Evolutionary conservation across 2,797 vertebrate species (phyloP), one percentile per base, ranked within the genome.

Genomic region (Botia almorhae): DNA sequence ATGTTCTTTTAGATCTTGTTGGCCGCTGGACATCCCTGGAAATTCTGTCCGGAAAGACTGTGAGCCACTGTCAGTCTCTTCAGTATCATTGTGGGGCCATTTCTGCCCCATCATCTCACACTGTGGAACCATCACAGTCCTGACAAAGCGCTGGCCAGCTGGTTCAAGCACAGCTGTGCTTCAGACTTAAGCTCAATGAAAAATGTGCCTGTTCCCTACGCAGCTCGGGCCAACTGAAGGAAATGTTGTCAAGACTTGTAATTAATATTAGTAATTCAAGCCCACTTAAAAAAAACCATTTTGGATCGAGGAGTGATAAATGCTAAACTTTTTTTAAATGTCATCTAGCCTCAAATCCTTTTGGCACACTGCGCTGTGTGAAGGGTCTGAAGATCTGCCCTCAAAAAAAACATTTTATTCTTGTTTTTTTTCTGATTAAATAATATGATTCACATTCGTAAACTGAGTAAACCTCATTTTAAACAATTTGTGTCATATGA

Each of bases 11-110:
- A 55, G 71, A 65, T 85, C 84, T 82, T 85, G 81, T 80, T 87
- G 85, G 80, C 82, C 68, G 51, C 48, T 69, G 19, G 67, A 70
- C 61, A 14, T 55, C 74, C 81, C 77, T 76, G 82, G 51, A 76
- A 73, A 80, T 79, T 80, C n/a, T 76, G 78, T 86, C 82, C 81
- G 74, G 87, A 86, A 77, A 83, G 74, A 82, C 72, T 17, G 63
- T 33, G 64, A 71, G 70, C 76, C 80, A 60, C 82, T 51, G 69
- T 77, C 70, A 68, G 53, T 71, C 73, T 74, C 71, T 79, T 81
- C 65, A 76, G 82, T 60, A 74, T 67, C 58, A 69, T 82, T 82
- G 78, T 88, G 71, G 67, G 26, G 78, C 78, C 43, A 14, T 60
- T 76, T 53, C 69, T 63, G 51, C 61, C 67, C 60, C 46, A 75